Percentiles rank a stretch among this genome's conserved stretches.
These are phyloP conservation scores for Stenoptilia bipunctidactyla DNA, from an alignment of 2,888 invertebrate species.

Conservation along the genomic window DNA sequence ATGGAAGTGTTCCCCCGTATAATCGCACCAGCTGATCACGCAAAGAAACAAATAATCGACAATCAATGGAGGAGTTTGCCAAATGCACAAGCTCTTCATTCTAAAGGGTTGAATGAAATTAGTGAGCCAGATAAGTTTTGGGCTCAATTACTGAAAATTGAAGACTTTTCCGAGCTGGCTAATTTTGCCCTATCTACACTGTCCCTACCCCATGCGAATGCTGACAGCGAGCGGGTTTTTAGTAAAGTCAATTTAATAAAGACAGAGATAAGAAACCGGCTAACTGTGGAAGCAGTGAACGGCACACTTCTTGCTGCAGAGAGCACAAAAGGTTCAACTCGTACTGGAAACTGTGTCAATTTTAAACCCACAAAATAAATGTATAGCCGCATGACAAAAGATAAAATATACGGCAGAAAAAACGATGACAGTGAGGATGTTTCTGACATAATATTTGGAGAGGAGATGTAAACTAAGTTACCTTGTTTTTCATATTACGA, in stretches of 20 bases:
- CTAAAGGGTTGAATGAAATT: constrained; percentile 9
- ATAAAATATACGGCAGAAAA: constrained; percentile 7
- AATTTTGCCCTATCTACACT: constrained; percentile 4
- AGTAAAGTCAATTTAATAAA: constrained; percentile 8
- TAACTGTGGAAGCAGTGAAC: constrained; percentile 9
- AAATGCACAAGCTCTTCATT: constrained; percentile 11
- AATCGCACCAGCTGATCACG: too few species aligned
- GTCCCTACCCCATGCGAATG: constrained; percentile 6
- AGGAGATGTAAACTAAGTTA: too few species aligned
- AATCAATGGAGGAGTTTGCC: constrained; percentile 10
- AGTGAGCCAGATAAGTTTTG: constrained; percentile 13
- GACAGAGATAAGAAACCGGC: constrained; percentile 8
- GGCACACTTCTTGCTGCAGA: constrained; percentile 12
- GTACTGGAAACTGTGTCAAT: constrained; percentile 8
- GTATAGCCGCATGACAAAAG: constrained; percentile 4
- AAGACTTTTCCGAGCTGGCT: constrained; percentile 9
- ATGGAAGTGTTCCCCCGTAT: too few species aligned
- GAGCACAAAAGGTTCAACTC: constrained; percentile 9
- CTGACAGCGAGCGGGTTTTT: constrained; percentile 7
- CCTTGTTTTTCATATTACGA: too few species aligned
- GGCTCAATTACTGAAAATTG: constrained; percentile 12
- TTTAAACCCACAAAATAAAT: constrained; percentile 9
- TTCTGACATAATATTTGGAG: too few species aligned
- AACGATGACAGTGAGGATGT: too few species aligned
- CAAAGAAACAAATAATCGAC: constrained; percentile 2